Evolutionary conservation across 2,888 invertebrate species (phyloP), one percentile per base, ranked within the genome.

Genomic region (Eugnorisma glareosa): DNA sequence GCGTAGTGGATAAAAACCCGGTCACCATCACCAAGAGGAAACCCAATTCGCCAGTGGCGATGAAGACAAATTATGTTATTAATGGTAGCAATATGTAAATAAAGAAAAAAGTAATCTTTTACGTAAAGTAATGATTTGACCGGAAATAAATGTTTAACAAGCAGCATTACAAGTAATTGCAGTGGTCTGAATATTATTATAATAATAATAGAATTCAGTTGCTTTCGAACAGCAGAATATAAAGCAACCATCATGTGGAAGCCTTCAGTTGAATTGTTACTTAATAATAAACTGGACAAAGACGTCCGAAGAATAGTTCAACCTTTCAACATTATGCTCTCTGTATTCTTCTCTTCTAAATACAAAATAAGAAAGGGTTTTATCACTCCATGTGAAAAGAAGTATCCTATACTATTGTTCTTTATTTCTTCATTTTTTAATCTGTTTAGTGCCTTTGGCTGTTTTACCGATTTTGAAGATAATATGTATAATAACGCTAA

Each of bases 101-200:
- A 40, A 40, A 40, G 40, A 51, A 21, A 48, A 48, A 51, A 51
- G 24, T 10, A 24, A 24, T 51, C 10, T 24, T 3, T 54, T n/a
- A 54, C 54, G n/a, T 54, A n/a, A 54, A 54, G 54, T 54, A 54
- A 40, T 54, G 54, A 54, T 54, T 54, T 54, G 11, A n/a, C 54
- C 1, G 54, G 2, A 48, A 48, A 54, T n/a, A n/a, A 54, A 54
- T 54, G n/a, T 13, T 54, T n/a, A 5, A 8, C 10, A 51, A 24
- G 24, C 24, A 51, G 24, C 24, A 51, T 0, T 21, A 51, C 10
- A 24, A 51, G 24, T 51, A 51, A 51, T 51, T 51, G 24, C 24
- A 51, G 24, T 3, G 51, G 24, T 54, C n/a, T 3, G 13, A 0
- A 48, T n/a, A 13, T 1, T 5, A 54, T 54, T n/a, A 54, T n/a